Evolutionary conservation across 2,888 invertebrate species (phyloP), one percentile per base, ranked within the genome.

Genomic region (Diaprepes abbreviatus): DNA sequence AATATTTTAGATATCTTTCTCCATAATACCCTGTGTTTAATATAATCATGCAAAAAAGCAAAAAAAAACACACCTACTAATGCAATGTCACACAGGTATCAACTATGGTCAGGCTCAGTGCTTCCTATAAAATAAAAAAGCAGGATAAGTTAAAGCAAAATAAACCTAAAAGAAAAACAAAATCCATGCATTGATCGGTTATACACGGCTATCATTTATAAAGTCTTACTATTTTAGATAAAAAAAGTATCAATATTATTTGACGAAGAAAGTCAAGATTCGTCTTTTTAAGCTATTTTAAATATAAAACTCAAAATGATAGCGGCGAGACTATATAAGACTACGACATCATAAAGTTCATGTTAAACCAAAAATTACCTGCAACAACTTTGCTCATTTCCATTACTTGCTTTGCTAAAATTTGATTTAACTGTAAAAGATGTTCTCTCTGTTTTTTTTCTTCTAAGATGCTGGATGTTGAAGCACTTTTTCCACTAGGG

Each of bases 371-470:
- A 66, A n/a, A 86, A 89, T 88, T 89, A 96, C 96, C 96, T 85
- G 97, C 96, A 78, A 96, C 95, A 83, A 95, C 93, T 88, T 95
- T 95, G 87, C 95, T 96, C 89, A 94, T 95, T 86, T 95, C 94
- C 88, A 95, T 96, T 78, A 96, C 96, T 87, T 95, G 94, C 83
- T 94, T 93, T 71, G 96, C 97, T 78, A 97, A 87, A 78, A 95
- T 93, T 86, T 96, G 96, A 87, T 95, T 95, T 79, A 97, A 88
- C 82, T 95, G 94, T 72, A 97, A 88, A 78, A 97, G 87, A 83
- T 95, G 94, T 78, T 96, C 94, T 60, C 96, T 88, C 81, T 95
- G 94, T 76, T 92, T 89, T 85, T 95, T 95, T 83, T 96, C 95
- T 79, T 92, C 93, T 57, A 87, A 85, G 84, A 88, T 88, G 75